phyloP scores from a whole-genome alignment of 1,140 invertebrate species.

The Callitettix versicolor region DNA sequence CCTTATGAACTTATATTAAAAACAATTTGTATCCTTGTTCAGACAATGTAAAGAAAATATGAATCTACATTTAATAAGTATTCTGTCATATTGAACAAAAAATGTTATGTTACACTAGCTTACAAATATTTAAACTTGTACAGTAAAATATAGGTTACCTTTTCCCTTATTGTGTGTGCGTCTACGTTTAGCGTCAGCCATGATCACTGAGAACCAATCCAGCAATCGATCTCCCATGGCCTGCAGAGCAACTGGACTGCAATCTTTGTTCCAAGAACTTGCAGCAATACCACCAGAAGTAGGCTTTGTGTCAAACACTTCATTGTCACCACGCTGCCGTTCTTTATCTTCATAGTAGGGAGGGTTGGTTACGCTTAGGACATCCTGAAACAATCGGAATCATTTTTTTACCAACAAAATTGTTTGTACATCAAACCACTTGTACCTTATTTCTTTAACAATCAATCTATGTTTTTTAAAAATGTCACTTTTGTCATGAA shows the following conservation, averaged over 20 bases:
- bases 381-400: slow-evolving; percentile 32
- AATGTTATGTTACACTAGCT: too few species aligned
- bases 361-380: slow-evolving; percentile 32
- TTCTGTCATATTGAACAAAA: too few species aligned
- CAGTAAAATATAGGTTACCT: slow-evolving; percentile 40
- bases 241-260: slow-evolving; percentile 57
- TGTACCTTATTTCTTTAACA: background rate
- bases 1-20: too few species aligned
- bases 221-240: slow-evolving; percentile 79
- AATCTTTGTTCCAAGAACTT: slow-evolving; percentile 36
- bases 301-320: slow-evolving; percentile 47
- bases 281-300: slow-evolving; percentile 27
- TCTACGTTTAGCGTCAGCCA: slow-evolving; percentile 58
- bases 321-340: slow-evolving; percentile 52
- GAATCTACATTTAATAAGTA: too few species aligned
- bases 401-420: background rate
- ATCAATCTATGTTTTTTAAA: too few species aligned
- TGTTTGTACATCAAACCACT: background rate
- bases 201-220: slow-evolving; percentile 90
- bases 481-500: too few species aligned
- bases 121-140: too few species aligned
- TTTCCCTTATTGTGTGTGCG: slow-evolving; percentile 44
- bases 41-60: too few species aligned
- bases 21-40: too few species aligned
- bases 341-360: slow-evolving; percentile 50